Base-by-base conservation (phyloP, 1,140 invertebrate species). In the Chelonus insularis region DNA sequence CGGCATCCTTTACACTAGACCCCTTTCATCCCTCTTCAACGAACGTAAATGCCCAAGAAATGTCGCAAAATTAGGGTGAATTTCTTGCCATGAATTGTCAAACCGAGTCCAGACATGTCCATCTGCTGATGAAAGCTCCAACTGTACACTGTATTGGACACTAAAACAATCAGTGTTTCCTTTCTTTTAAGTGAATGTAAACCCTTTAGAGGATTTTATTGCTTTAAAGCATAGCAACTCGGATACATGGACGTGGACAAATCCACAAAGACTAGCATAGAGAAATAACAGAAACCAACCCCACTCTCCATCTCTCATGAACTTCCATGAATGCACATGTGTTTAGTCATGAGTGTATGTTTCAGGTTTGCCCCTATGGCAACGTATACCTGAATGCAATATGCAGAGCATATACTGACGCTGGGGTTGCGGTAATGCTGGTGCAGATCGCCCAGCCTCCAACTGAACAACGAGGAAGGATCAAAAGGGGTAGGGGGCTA, bases 361-460 rank as follows among this genome's bases (percentile, higher is more conserved):
- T 55, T 39, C 34, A 55, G 52, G 34, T 39, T 16, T 21, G 20
- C 34, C 34, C 34, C 47, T 29, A 52, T 52, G 50, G 47, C 14
- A 11, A 32, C 11, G 11, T 52, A 36, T 52, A 71, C 66, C 67
- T 69, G 66, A 57, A 59, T 58, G 62, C 62, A 67, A 69, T 57
- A 62, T 66, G 45, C 18, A 39, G 48, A 57, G 47, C 58, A 62
- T 61, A 54, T 51, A 54, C 39, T 20, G 54, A 65, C 36, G 54
- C 41, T 37, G 34, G 59, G 64, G 62, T 54, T 21, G 57, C 12
- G 18, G 51, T n/a, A 34, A 51, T 23, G 61, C 54, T 29, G 63
- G 66, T 25, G 61, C 32, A 63, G 29, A 29, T 14, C 57, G 5
- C 32, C 7, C 21, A 21, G 20, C 39, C n/a, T 16, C 8, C 21